Percentiles rank a stretch among this genome's conserved stretches.
Conservation (phyloP, 2,113 vertebrate species). For the Odobenus rosmarus region DNA sequence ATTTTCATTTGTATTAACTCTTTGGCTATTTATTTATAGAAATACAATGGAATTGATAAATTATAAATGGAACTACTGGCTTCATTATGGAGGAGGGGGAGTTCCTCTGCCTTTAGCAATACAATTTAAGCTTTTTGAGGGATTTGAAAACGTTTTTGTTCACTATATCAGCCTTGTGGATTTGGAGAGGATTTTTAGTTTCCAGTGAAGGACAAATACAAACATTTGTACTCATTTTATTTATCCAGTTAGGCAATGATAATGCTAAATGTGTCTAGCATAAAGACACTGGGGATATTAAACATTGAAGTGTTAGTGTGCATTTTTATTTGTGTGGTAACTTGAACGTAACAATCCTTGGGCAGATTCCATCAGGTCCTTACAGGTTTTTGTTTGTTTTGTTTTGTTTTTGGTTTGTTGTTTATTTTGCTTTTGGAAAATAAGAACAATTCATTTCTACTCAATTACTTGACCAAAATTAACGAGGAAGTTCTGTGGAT, state of each 20-base stretch:
- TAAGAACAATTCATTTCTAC: neutral
- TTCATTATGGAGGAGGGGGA: neutral
- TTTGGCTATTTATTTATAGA: constrained; percentile 48
- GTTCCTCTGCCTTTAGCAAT: neutral
- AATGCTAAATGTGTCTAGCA: neutral
- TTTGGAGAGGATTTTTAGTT: constrained; percentile 42
- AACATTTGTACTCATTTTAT: constrained; percentile 1
- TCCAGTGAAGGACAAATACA: neutral
- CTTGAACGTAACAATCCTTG: neutral
- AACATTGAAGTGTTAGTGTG: neutral
- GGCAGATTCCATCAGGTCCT: neutral
- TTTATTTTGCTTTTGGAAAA: neutral
- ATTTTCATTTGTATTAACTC: constrained; percentile 70
- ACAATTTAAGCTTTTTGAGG: neutral
- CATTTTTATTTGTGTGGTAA: constrained; percentile 13
- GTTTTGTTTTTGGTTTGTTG: neutral
- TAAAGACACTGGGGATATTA: neutral
- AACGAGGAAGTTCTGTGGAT: neutral
- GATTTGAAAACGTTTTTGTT: constrained; percentile 34
- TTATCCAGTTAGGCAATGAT: neutral
- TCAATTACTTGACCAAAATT: neutral
- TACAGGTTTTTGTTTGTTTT: neutral
- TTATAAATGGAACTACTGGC: constrained; percentile 52
- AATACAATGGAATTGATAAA: constrained; percentile 56
- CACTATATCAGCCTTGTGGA: neutral